Evolutionary conservation across 2,888 invertebrate genomes (phyloP).

Genomic region (Amaurobius ferox): DNA sequence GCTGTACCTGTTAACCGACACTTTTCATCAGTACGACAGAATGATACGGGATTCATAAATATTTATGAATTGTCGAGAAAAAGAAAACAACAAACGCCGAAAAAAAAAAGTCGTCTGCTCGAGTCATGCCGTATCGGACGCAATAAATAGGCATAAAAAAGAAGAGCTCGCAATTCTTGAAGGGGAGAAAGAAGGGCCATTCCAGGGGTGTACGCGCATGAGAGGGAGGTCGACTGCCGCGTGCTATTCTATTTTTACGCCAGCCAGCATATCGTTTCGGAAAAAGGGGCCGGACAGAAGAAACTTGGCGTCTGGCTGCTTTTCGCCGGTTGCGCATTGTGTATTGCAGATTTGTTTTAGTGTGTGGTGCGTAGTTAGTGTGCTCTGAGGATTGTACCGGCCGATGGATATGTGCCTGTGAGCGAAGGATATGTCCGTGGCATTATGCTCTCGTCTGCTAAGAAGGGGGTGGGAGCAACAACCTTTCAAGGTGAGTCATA

Average conservation of each 20-base stretch:
- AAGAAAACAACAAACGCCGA: too few relatives aligned
- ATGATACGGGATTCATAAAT: too few relatives aligned
- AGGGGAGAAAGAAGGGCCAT: not conserved
- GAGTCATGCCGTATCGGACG: constrained; percentile 27
- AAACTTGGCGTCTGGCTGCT: constrained; percentile 40
- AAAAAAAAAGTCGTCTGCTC: constrained; percentile 42
- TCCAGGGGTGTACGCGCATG: not conserved
- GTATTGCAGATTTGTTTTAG: not conserved
- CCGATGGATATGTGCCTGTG: too few relatives aligned
- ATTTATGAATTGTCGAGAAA: too few relatives aligned
- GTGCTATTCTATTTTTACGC: constrained; percentile 28
- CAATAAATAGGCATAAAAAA: constrained; percentile 13
- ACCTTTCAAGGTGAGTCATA: constrained; percentile 63
- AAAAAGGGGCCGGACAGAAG: constrained; percentile 60
- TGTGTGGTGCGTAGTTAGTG: not conserved
- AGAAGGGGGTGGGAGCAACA: constrained; percentile 54
- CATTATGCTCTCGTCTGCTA: constrained; percentile 48
- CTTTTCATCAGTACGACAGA: too few relatives aligned
- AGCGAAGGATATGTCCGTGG: constrained; percentile 29
- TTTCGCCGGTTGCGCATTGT: constrained; percentile 1
- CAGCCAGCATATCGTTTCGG: constrained; percentile 19
- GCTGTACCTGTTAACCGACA: too few relatives aligned
- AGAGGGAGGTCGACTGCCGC: constrained; percentile 2
- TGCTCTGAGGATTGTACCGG: too few relatives aligned
- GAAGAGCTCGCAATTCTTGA: constrained; percentile 22